A percentile compares a stretch with the other conserved stretches of the same genome.
Conservation (phyloP, 2,113 vertebrate genomes). For the Thermophis baileyi region DNA sequence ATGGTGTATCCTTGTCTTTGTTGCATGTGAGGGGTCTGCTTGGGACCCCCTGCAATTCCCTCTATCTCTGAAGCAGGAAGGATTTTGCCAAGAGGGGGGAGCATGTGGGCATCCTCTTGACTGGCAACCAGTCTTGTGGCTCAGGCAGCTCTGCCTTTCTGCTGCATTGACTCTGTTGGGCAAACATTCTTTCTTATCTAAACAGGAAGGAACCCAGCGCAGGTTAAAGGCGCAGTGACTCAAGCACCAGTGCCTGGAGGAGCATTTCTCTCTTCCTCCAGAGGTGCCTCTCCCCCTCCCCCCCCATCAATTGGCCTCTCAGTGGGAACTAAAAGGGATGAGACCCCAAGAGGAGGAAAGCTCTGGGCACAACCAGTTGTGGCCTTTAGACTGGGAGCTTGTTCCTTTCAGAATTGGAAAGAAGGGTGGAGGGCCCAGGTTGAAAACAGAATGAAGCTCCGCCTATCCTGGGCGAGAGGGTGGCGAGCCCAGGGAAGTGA, state of each 20-base stretch:
- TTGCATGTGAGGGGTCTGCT: not conserved
- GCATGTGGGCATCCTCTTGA: not conserved
- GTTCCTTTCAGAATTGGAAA: not conserved
- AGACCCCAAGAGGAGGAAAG: not conserved
- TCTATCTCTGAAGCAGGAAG: not conserved
- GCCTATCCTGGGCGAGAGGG: not conserved
- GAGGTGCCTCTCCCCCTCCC: not conserved
- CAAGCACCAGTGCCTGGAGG: not conserved
- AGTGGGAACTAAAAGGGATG: not conserved
- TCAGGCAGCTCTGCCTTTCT: not conserved
- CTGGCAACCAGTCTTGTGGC: not conserved
- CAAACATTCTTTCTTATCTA: not conserved
- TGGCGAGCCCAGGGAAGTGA: not conserved
- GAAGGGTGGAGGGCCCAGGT: not conserved
- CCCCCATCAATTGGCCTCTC: not conserved
- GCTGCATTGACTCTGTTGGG: not conserved
- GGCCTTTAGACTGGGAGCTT: not conserved
- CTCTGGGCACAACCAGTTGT: not conserved
- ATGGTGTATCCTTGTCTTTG: not conserved
- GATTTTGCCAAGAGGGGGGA: not conserved
- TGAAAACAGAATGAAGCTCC: not conserved
- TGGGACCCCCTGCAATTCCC: not conserved
- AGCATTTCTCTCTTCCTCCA: not conserved
- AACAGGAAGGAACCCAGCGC: not conserved
- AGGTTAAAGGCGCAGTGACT: not conserved